A percentile compares a stretch with the other conserved stretches of the same genome.
phyloP scores from a whole-genome alignment of 2,888 invertebrate genomes.

The Empis livida region DNA sequence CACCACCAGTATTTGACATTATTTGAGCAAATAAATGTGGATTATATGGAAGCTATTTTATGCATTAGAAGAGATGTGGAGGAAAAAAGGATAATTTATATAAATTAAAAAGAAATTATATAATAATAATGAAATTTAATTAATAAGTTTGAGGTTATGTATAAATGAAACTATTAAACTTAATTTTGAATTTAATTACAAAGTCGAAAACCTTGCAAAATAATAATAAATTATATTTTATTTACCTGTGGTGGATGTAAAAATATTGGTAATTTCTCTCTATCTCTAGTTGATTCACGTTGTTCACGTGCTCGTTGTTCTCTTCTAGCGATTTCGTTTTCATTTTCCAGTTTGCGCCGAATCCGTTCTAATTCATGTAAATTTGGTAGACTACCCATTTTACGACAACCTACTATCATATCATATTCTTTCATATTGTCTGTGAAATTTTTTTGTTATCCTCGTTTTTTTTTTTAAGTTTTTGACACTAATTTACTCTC shows the following conservation, averaged over 20 bases:
- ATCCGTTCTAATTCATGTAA: slow-evolving; percentile 44
- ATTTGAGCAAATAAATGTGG: neutral
- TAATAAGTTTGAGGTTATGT: too few relatives aligned
- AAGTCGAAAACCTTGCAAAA: too few relatives aligned
- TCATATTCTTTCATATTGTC: too few relatives aligned
- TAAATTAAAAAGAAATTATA: neutral
- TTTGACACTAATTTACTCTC: too few relatives aligned
- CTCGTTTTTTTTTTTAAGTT: too few relatives aligned
- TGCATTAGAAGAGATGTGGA: too few relatives aligned
- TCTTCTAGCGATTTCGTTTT: slow-evolving; percentile 23
- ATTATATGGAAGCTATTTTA: slow-evolving; percentile 27
- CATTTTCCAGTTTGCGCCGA: slow-evolving; percentile 30
- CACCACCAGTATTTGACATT: neutral
- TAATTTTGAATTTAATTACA: too few relatives aligned
- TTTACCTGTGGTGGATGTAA: slow-evolving; percentile 26
- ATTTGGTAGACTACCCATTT: slow-evolving; percentile 54
- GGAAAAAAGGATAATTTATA: neutral
- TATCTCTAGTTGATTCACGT: slow-evolving; percentile 23
- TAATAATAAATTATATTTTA: too few relatives aligned
- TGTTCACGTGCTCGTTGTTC: slow-evolving; percentile 25
- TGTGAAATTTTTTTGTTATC: too few relatives aligned
- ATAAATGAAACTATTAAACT: too few relatives aligned
- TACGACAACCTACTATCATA: too few relatives aligned
- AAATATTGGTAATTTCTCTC: slow-evolving; percentile 25
- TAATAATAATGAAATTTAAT: neutral